These are phyloP conservation scores for Triplophysa siluroides DNA, from an alignment of 2,113 vertebrate species.

Conservation along the genomic window DNA sequence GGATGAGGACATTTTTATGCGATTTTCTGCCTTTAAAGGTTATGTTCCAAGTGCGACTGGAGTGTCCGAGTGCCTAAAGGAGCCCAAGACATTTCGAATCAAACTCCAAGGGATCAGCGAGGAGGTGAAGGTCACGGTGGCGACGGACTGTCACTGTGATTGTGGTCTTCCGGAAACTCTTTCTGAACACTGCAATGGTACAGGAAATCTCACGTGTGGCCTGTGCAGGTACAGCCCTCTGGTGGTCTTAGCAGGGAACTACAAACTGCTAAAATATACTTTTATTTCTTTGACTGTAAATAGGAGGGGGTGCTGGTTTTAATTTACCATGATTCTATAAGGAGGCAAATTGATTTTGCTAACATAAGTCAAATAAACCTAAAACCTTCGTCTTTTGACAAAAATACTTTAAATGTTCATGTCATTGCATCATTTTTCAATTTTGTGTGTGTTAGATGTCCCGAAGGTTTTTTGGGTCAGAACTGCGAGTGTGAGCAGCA, in stretches of 20 bases:
- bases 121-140: constrained; percentile 67
- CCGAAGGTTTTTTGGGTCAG: constrained; percentile 63
- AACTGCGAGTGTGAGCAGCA: constrained; percentile 69
- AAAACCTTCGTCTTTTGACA: too few relatives aligned
- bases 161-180: constrained; percentile 59
- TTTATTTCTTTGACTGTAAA: too few relatives aligned
- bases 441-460: constrained; percentile 65
- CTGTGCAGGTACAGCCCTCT: constrained; percentile 69
- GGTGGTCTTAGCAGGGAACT: background rate
- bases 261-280: background rate
- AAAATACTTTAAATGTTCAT: too few relatives aligned
- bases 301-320: too few relatives aligned
- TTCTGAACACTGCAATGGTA: constrained; percentile 64
- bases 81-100: constrained; percentile 61
- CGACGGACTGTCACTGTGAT: constrained; percentile 70
- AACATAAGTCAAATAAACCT: too few relatives aligned
- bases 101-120: constrained; percentile 74
- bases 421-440: background rate
- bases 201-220: constrained; percentile 72
- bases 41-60: constrained; percentile 70
- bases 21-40: constrained; percentile 61
- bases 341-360: too few relatives aligned
- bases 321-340: too few relatives aligned
- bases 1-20: too few relatives aligned
- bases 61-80: constrained; percentile 60